These are phyloP conservation scores for Ceratothoa steindachneri DNA, from an alignment of 2,888 invertebrate genomes.

Conservation along the genomic window DNA sequence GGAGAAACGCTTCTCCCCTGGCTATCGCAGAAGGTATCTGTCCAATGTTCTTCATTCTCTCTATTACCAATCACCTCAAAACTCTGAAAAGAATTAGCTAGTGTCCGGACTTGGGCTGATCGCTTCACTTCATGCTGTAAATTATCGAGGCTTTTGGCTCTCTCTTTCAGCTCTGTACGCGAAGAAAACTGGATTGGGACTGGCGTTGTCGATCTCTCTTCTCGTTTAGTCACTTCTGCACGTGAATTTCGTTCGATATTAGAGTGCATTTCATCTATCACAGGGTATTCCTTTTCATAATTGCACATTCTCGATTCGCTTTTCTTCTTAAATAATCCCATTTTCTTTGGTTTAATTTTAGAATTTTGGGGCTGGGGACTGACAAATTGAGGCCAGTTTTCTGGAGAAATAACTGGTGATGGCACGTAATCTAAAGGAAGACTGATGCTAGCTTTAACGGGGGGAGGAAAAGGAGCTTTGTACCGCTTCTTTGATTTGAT, in stretches of 20 bases:
- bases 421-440: constrained; percentile 4
- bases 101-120: constrained; percentile 15
- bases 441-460: neutral
- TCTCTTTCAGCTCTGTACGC: constrained; percentile 27
- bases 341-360: constrained; percentile 32
- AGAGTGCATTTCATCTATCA: neutral
- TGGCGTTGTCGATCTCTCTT: constrained; percentile 17
- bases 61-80: constrained; percentile 2
- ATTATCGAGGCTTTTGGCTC: constrained; percentile 44
- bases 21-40: constrained; percentile 24
- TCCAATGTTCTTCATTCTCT: constrained; percentile 19
- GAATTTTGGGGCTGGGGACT: constrained; percentile 14
- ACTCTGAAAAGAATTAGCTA: constrained; percentile 26
- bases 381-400: neutral
- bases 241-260: constrained; percentile 3
- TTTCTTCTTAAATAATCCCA: constrained; percentile 42
- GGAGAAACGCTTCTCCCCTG: constrained; percentile 16
- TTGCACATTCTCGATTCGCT: constrained; percentile 28
- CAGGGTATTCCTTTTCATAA: constrained; percentile 1
- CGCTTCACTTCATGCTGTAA: constrained; percentile 40
- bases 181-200: constrained; percentile 23
- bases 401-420: neutral
- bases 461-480: constrained; percentile 64
- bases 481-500: constrained; percentile 67
- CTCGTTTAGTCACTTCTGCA: constrained; percentile 7